Conservation (phyloP, 2,888 invertebrate genomes). For the Melieria omissa region DNA sequence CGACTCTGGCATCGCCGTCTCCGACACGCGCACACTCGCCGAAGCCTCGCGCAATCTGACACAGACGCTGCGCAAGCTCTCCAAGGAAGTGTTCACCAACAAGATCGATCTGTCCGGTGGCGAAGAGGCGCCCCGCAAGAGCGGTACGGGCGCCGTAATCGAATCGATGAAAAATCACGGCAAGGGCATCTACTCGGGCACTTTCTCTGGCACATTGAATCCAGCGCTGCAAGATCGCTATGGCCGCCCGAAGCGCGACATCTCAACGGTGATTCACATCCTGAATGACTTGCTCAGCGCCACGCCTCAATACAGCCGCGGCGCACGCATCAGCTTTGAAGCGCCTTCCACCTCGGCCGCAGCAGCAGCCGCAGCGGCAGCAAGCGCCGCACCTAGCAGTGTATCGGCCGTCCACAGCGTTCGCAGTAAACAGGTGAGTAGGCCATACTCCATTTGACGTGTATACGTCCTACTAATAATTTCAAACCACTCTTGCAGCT, state of each 20-base stretch:
- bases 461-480: not conserved
- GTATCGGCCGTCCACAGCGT: conserved; percentile 45
- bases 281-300: conserved; percentile 93
- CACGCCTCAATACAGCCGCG: conserved; percentile 74
- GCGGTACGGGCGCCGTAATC: conserved; percentile 81
- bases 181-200: conserved; percentile 95
- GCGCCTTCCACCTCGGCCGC: conserved; percentile 58
- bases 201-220: conserved; percentile 94
- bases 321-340: conserved; percentile 70
- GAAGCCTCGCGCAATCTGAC: conserved; percentile 93
- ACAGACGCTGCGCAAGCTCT: conserved; percentile 88
- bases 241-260: conserved; percentile 92
- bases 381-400: conserved; percentile 31
- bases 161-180: conserved; percentile 94
- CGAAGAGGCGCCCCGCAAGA: conserved; percentile 69
- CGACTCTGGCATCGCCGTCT: conserved; percentile 64
- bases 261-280: conserved; percentile 95
- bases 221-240: conserved; percentile 92
- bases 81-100: conserved; percentile 86
- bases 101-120: conserved; percentile 69
- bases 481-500: conserved; percentile 46
- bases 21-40: conserved; percentile 80
- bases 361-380: conserved; percentile 38
- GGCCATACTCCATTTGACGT: not conserved
- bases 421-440: conserved; percentile 59